Conservation (phyloP, 2,888 invertebrate species). For the Xanthia togata region DNA sequence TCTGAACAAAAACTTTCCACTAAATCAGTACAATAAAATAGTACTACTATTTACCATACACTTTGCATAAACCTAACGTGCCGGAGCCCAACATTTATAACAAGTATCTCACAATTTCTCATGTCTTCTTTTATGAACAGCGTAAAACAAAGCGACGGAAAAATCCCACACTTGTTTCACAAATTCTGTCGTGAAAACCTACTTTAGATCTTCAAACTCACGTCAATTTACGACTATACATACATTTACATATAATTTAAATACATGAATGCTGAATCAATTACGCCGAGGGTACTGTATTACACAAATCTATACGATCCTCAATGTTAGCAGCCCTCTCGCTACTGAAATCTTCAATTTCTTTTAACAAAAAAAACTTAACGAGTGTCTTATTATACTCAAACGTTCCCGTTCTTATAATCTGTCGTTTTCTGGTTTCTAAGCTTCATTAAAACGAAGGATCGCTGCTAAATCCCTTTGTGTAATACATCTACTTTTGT, state of each 20-base stretch:
- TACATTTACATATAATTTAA: slow-evolving; percentile 48
- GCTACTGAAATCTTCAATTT: slow-evolving; percentile 40
- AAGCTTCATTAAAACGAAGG: slow-evolving; percentile 61
- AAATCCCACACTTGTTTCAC: slow-evolving; percentile 22
- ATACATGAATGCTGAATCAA: slow-evolving; percentile 49
- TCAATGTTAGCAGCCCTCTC: slow-evolving; percentile 32
- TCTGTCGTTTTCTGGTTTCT: slow-evolving; percentile 61
- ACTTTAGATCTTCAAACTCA: slow-evolving; percentile 34
- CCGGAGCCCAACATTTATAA: slow-evolving; percentile 40
- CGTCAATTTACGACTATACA: slow-evolving; percentile 39
- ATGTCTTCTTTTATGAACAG: slow-evolving; percentile 36
- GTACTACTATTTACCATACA: slow-evolving; percentile 41
- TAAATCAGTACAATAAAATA: slow-evolving; percentile 43
- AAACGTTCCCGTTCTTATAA: slow-evolving; percentile 44
- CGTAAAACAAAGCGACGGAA: slow-evolving; percentile 22
- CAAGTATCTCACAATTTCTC: slow-evolving; percentile 49
- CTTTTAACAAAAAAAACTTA: slow-evolving; percentile 52
- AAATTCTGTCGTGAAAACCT: slow-evolving; percentile 12
- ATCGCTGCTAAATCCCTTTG: slow-evolving; percentile 58
- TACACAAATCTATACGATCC: slow-evolving; percentile 29
- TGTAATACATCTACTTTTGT: slow-evolving; percentile 63
- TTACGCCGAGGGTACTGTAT: slow-evolving; percentile 30
- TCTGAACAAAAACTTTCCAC: slow-evolving; percentile 23
- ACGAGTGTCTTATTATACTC: slow-evolving; percentile 48
- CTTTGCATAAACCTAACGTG: slow-evolving; percentile 42